Evolutionary conservation across 2,888 invertebrate genomes (phyloP).

Genomic region (Frankliniella fusca): DNA sequence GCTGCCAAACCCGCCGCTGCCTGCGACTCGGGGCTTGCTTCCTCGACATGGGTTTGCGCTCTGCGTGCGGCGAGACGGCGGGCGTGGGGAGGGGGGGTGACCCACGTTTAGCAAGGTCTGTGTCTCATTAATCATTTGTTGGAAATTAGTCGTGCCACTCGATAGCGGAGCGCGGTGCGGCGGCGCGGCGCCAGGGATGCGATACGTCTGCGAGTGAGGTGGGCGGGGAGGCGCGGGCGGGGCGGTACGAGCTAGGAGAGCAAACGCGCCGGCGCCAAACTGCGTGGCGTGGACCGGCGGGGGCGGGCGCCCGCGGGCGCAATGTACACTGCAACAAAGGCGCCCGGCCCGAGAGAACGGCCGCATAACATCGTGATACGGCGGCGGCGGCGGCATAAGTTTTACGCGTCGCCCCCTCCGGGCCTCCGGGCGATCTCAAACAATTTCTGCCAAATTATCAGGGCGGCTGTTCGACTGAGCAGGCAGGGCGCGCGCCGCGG

Average conservation of each 20-base stretch:
- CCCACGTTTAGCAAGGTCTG: not conserved
- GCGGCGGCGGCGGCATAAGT: not conserved
- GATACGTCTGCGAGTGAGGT: not conserved
- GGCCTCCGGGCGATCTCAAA: not conserved
- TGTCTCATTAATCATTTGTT: slow-evolving; percentile 4
- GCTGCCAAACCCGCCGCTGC: not conserved
- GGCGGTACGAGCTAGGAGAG: not conserved
- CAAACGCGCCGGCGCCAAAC: too few relatives aligned
- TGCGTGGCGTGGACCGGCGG: too few relatives aligned
- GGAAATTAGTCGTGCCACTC: slow-evolving; percentile 1
- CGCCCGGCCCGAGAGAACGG: too few relatives aligned
- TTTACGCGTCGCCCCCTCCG: not conserved
- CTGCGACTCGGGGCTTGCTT: not conserved
- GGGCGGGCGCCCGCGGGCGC: too few relatives aligned
- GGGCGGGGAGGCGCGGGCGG: not conserved
- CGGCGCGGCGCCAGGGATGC: not conserved
- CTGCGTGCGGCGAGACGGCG: too few relatives aligned
- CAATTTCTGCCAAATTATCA: not conserved
- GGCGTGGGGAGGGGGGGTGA: too few relatives aligned
- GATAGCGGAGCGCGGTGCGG: not conserved
- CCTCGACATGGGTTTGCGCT: not conserved
- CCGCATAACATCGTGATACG: not conserved
- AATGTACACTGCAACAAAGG: too few relatives aligned
- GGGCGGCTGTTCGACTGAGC: too few relatives aligned
- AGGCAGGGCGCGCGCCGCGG: too few relatives aligned